Evolutionary conservation across 2,888 invertebrate genomes (phyloP).

Genomic region (Microctonus aethiopoides): DNA sequence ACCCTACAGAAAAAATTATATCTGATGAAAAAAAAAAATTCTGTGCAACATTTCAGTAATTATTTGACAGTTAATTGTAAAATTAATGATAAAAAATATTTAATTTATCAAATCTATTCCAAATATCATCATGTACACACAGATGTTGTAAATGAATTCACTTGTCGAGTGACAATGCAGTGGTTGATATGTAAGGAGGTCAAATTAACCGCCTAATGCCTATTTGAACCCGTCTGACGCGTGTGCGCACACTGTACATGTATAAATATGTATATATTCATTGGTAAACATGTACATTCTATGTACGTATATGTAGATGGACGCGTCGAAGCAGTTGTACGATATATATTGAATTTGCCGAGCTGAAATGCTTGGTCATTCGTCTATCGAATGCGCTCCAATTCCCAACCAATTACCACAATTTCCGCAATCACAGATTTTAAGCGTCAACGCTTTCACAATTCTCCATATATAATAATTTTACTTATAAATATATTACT

Average conservation of each 20-base stretch:
- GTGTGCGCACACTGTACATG: slow-evolving; percentile 17
- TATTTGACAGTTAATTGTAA: too few species aligned
- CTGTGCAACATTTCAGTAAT: too few species aligned
- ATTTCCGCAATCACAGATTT: slow-evolving; percentile 1
- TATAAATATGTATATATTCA: not conserved
- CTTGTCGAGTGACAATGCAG: slow-evolving; percentile 6
- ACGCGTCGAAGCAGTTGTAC: not conserved
- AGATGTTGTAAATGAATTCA: not conserved
- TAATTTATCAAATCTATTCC: too few species aligned
- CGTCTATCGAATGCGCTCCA: not conserved
- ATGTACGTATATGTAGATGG: not conserved
- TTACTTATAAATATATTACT: not conserved
- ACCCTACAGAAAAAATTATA: too few species aligned
- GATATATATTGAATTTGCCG: not conserved
- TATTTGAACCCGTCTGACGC: slow-evolving; percentile 33
- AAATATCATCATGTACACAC: too few species aligned
- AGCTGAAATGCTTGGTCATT: not conserved
- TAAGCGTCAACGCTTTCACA: not conserved
- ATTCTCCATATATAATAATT: not conserved
- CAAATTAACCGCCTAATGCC: slow-evolving; percentile 34
- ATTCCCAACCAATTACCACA: not conserved
- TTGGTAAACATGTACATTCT: not conserved
- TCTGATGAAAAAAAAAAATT: too few species aligned
- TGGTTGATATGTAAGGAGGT: slow-evolving; percentile 31
- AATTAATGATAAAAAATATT: too few species aligned